Evolutionary conservation across 2,113 vertebrate species (phyloP), one percentile per base, ranked within the genome.

Genomic region (Corydoras sp.): DNA sequence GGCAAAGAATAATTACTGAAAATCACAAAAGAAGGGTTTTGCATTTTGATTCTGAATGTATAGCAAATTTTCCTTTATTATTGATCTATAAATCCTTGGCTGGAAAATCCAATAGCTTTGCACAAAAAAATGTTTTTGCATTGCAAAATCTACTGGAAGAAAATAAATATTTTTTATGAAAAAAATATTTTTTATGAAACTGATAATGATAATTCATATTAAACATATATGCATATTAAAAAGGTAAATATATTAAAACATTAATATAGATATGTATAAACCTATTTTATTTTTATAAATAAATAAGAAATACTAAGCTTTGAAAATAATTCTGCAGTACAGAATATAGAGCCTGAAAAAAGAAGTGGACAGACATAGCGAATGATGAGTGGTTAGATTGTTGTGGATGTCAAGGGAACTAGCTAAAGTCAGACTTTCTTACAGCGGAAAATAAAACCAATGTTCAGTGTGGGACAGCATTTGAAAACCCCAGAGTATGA

Each of bases 401-500:
- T 31, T 35, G 68, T 69, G 48, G 58, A 50, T 69, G 76, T 76
- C 71, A 24, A 48, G 35, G 76, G 66, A 75, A 69, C 58, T 60
- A 55, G 69, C 73, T 71, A 48, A 43, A 75, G 64, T 75, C 61
- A 73, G 76, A 78, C 74, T 77, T 76, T 62, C 72, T 75, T 65
- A 59, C 76, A 70, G 68, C 75, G 67, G 73, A 66, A 78, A 77
- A 80, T 73, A 50, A 78, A 78, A 78, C 71, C 73, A 77, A 77
- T 77, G 77, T 77, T 78, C 76, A 74, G 67, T 74, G 71, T 78
- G 77, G 72, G 77, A 76, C 80, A 74, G 79, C 68, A 67, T 74
- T 70, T 77, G 69, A 75, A 77, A 76, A 75, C 76, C 76, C 74
- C 15, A 62, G 62, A 65, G 80, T 62, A 59, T 31, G 32, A 54